A percentile compares a stretch with the other conserved stretches of the same genome.
These are phyloP conservation scores for Bombylius discolor DNA, from an alignment of 2,888 invertebrate genomes.

Conservation along the genomic window DNA sequence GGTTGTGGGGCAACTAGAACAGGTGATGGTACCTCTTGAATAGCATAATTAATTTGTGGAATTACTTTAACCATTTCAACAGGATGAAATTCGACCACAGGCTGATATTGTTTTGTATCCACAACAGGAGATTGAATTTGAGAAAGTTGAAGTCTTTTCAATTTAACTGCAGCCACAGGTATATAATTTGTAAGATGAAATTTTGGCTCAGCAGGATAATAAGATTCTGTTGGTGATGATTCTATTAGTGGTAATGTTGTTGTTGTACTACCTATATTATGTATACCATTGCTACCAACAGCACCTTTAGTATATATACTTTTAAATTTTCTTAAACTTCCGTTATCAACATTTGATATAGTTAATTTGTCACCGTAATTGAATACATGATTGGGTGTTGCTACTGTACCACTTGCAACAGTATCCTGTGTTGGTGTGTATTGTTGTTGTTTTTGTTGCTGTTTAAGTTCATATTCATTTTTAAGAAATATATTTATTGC, in stretches of 20 bases:
- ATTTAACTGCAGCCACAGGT: background rate
- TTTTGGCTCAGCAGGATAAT: background rate
- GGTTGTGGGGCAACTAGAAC: background rate
- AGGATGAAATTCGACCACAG: background rate
- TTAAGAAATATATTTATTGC: slow-evolving; percentile 23
- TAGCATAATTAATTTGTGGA: slow-evolving; percentile 10
- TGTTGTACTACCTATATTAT: no score
- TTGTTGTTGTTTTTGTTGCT: background rate
- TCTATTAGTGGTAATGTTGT: background rate
- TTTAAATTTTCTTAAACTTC: background rate
- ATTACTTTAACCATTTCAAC: slow-evolving; percentile 1
- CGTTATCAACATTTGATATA: background rate
- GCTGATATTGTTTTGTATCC: background rate
- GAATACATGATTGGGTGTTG: background rate
- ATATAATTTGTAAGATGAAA: background rate
- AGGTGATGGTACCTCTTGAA: slow-evolving; percentile 6
- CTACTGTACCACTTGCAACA: background rate
- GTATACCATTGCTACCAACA: no score
- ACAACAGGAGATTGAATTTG: background rate
- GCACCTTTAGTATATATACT: background rate
- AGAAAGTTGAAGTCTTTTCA: background rate
- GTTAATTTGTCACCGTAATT: background rate
- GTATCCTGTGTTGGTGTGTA: background rate
- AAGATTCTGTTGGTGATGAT: background rate
- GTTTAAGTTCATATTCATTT: slow-evolving; percentile 17